These are phyloP conservation scores for Orestias chungarensis DNA, from an alignment of 2,797 vertebrate species.

Conservation along the genomic window DNA sequence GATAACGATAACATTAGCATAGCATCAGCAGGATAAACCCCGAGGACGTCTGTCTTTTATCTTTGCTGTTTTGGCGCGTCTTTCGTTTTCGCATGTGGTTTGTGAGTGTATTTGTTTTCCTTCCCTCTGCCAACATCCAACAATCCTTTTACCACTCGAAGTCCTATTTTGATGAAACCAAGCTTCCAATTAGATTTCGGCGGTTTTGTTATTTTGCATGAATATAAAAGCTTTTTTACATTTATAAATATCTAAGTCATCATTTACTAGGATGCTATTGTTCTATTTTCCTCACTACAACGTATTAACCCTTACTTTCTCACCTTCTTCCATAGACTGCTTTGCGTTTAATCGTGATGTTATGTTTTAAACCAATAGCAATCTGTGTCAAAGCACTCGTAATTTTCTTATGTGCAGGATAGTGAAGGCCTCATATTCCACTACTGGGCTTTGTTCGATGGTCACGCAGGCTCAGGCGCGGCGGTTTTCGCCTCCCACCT, in stretches of 20 bases:
- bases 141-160: background rate
- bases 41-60: background rate
- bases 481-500: conserved; percentile 91
- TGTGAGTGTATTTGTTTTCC: no score
- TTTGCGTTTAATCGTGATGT: background rate
- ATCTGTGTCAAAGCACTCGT: background rate
- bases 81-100: no score
- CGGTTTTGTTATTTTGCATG: background rate
- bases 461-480: conserved; percentile 92
- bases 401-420: conserved; percentile 76
- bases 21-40: background rate
- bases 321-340: background rate
- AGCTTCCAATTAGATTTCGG: background rate
- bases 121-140: no score
- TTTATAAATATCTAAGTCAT: background rate
- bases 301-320: background rate
- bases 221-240: background rate
- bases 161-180: background rate
- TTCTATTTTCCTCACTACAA: background rate
- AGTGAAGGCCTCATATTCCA: conserved; percentile 87
- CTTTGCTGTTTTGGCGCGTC: background rate
- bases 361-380: background rate
- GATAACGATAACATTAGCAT: background rate
- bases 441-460: conserved; percentile 97
- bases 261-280: background rate